Evolutionary conservation across 2,888 invertebrate species (phyloP).

Genomic region (Hydraecia micacea): DNA sequence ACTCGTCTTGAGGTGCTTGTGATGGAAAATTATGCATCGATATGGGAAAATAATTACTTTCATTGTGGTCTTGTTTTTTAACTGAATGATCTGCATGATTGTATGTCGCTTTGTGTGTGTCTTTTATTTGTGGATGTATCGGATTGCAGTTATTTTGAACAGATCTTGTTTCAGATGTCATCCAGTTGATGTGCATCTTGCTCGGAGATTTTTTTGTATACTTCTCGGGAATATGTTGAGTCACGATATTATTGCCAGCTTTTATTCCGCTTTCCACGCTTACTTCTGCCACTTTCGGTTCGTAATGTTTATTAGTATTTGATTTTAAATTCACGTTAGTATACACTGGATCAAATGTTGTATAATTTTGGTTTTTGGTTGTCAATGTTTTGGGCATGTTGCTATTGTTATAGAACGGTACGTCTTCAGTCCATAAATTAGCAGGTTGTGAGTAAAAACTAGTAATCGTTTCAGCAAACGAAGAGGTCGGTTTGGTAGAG

Average conservation of each 20-base stretch:
- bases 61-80: constrained; percentile 82
- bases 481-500: constrained; percentile 78
- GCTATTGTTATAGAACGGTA: constrained; percentile 83
- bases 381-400: constrained; percentile 78
- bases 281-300: constrained; percentile 75
- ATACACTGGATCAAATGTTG: constrained; percentile 76
- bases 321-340: constrained; percentile 74
- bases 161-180: constrained; percentile 87
- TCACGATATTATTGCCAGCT: constrained; percentile 71
- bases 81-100: constrained; percentile 74
- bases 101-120: constrained; percentile 77
- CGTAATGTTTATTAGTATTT: constrained; percentile 78
- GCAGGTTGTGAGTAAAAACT: constrained; percentile 86
- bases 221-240: constrained; percentile 80
- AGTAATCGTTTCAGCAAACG: constrained; percentile 84
- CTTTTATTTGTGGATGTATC: constrained; percentile 75
- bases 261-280: constrained; percentile 74
- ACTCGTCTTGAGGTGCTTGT: constrained; percentile 83
- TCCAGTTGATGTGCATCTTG: constrained; percentile 89
- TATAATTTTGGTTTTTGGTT: constrained; percentile 82
- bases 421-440: constrained; percentile 86
- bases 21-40: constrained; percentile 84
- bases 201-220: constrained; percentile 86
- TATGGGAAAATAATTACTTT: constrained; percentile 85
- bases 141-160: constrained; percentile 82